Conservation (phyloP, 2,888 invertebrate genomes). For the Carcina quercana region DNA sequence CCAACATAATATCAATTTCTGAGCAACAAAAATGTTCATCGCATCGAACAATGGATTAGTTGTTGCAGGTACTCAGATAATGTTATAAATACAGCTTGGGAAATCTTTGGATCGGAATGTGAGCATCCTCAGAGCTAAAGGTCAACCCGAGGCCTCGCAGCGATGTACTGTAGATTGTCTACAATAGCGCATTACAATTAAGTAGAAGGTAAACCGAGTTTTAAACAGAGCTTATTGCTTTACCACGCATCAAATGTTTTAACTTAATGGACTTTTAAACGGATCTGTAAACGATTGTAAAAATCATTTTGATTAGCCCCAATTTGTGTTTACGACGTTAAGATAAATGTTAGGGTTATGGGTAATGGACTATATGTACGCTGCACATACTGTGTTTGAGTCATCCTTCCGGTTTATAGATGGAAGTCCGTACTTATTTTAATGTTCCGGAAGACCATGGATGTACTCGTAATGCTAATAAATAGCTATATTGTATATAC, state of each 20-base stretch:
- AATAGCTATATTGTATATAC: too few relatives aligned
- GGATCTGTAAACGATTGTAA: slow-evolving; percentile 18
- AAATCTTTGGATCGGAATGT: slow-evolving; percentile 56
- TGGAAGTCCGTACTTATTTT: too few relatives aligned
- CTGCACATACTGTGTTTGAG: too few relatives aligned
- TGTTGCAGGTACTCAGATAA: too few relatives aligned
- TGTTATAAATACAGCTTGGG: slow-evolving; percentile 46
- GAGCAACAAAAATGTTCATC: not conserved
- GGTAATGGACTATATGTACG: too few relatives aligned
- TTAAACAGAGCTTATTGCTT: slow-evolving; percentile 19
- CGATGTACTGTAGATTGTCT: slow-evolving; percentile 29
- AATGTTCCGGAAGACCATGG: too few relatives aligned
- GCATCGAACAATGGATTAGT: slow-evolving; percentile 6
- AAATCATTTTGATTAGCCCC: not conserved
- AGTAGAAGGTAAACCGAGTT: slow-evolving; percentile 46
- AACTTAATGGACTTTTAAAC: slow-evolving; percentile 29
- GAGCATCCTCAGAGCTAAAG: slow-evolving; percentile 57
- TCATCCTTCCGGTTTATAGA: too few relatives aligned
- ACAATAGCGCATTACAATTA: slow-evolving; percentile 44
- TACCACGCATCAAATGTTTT: slow-evolving; percentile 22
- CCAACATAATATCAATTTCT: not conserved
- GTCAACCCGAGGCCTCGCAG: slow-evolving; percentile 51
- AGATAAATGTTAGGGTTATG: too few relatives aligned
- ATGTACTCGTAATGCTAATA: too few relatives aligned
- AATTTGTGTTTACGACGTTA: too few relatives aligned